Evolutionary conservation across 2,113 vertebrate species (phyloP).

Genomic region (Phalacrocorax carbo): DNA sequence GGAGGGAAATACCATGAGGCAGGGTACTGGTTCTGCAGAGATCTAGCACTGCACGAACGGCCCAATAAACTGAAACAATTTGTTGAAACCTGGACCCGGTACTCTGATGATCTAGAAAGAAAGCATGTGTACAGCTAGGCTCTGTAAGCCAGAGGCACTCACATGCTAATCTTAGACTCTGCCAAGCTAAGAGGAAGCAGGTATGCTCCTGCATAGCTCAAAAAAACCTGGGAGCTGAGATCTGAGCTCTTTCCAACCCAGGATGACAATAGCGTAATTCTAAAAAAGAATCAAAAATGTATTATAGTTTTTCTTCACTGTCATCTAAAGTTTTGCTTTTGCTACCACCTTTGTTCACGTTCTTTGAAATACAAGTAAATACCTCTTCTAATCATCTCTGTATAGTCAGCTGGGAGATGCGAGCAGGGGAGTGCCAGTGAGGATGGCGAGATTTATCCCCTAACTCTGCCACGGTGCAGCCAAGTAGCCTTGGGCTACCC

Average conservation of each 20-base stretch:
- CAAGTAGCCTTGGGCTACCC: background rate
- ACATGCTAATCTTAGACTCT: constrained; percentile 6
- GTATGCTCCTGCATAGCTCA: background rate
- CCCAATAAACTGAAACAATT: background rate
- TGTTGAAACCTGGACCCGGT: background rate
- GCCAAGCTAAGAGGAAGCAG: background rate
- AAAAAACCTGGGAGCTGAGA: background rate
- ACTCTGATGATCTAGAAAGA: background rate
- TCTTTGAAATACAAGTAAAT: constrained; percentile 37
- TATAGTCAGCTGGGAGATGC: background rate
- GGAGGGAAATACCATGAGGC: background rate
- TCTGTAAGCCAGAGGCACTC: background rate
- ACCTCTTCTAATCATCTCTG: background rate
- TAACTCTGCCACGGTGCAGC: background rate
- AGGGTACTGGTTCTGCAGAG: background rate
- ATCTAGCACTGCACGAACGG: background rate
- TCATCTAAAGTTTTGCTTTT: background rate
- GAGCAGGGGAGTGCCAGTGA: background rate
- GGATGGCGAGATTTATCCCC: background rate
- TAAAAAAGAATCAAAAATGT: background rate
- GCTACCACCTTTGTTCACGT: background rate
- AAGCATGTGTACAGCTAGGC: background rate
- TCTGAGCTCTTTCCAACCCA: background rate
- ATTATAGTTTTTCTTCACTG: background rate
- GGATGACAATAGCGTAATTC: background rate